A percentile compares a stretch with the other conserved stretches of the same genome.
phyloP scores from a whole-genome alignment of 2,888 invertebrate species.

The Athalia cordata region DNA sequence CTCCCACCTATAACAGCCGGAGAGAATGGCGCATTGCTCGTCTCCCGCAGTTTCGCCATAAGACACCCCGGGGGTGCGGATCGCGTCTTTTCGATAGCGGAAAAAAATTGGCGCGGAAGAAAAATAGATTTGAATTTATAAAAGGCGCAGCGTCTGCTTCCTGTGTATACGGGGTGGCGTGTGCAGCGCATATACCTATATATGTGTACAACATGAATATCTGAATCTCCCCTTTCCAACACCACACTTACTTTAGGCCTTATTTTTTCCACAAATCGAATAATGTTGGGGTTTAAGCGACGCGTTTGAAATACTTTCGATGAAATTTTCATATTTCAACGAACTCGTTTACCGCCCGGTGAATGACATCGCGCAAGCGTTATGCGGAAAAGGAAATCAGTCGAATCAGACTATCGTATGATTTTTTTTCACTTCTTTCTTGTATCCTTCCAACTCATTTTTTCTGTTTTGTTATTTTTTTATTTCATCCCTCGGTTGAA shows the following conservation, averaged over 20 bases:
- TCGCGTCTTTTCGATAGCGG: constrained; percentile 21
- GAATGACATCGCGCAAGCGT: constrained; percentile 1
- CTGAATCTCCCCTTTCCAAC: not conserved
- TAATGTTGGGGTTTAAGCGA: constrained; percentile 7
- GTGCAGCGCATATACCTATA: not conserved
- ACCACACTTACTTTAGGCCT: constrained; percentile 13
- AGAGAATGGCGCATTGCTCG: constrained; percentile 23
- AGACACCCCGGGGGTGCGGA: constrained; percentile 10
- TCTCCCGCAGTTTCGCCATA: constrained; percentile 12
- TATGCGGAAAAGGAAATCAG: not conserved
- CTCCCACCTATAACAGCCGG: constrained; percentile 1
- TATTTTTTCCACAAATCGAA: constrained; percentile 26
- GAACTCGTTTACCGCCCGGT: not conserved
- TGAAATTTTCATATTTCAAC: constrained; percentile 20
- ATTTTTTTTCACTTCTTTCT: not conserved
- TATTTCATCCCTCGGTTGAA: no score
- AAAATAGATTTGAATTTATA: constrained; percentile 42
- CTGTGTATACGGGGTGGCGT: not conserved
- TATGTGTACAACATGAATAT: not conserved
- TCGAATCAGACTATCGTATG: constrained; percentile 4
- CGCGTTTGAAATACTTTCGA: constrained; percentile 35
- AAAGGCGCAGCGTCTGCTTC: constrained; percentile 35
- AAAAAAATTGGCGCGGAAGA: constrained; percentile 16
- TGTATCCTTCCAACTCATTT: not conserved
- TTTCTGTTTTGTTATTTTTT: no score